Evolutionary conservation across 2,113 vertebrate species (phyloP).

Genomic region (Zosterops lateralis): DNA sequence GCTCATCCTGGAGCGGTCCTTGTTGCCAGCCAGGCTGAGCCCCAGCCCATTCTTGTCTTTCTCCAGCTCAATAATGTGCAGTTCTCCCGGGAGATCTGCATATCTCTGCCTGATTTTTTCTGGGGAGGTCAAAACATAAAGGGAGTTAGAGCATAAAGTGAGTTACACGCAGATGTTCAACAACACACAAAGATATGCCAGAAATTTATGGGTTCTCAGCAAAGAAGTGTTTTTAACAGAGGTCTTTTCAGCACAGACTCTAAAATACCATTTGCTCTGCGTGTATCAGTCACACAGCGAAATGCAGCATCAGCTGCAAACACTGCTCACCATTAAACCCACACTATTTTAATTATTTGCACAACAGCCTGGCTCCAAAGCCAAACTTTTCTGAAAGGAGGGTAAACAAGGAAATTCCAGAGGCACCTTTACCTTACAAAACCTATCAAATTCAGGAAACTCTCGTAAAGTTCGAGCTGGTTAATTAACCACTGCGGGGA

Average conservation of each 20-base stretch:
- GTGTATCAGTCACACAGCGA: neutral
- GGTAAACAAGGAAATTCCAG: constrained; percentile 2
- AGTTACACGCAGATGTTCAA: neutral
- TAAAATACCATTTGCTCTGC: neutral
- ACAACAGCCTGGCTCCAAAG: neutral
- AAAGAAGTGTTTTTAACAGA: neutral
- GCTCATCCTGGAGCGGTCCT: constrained; percentile 89
- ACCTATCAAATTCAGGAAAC: constrained; percentile 13
- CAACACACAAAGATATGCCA: neutral
- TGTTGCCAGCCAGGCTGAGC: constrained; percentile 94
- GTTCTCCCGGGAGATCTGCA: constrained; percentile 87
- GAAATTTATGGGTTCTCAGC: neutral
- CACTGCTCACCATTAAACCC: neutral
- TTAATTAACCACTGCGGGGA: constrained; percentile 14
- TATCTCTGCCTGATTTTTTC: constrained; percentile 94
- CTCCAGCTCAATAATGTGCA: constrained; percentile 93
- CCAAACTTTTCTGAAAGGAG: neutral
- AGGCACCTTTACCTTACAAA: neutral
- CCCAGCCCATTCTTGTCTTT: constrained; percentile 93
- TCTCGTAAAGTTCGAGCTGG: neutral
- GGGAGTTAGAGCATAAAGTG: neutral
- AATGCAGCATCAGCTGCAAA: neutral
- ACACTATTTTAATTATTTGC: neutral
- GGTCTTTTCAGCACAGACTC: neutral
- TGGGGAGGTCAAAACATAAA: constrained; percentile 29